phyloP scores from a whole-genome alignment of 2,888 invertebrate genomes.

The Acanthosepion esculentum region DNA sequence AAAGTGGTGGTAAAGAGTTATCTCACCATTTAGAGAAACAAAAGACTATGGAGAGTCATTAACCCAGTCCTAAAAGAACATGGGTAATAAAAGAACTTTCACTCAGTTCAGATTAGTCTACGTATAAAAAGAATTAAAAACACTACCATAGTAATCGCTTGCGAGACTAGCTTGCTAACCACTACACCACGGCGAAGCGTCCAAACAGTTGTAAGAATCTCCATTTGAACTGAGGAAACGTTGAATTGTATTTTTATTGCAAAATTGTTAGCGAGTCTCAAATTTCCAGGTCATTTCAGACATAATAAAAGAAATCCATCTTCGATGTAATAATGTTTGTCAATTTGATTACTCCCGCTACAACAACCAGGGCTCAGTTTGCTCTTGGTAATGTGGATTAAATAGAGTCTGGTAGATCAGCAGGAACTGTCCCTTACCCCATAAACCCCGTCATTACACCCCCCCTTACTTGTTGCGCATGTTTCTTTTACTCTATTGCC shows the following conservation, averaged over 20 bases:
- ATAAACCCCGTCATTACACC: neutral
- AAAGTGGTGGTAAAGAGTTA: too few species aligned
- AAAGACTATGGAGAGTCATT: too few species aligned
- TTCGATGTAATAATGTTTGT: neutral
- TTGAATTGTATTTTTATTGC: neutral
- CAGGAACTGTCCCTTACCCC: neutral
- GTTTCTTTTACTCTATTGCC: neutral
- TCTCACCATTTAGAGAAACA: too few species aligned
- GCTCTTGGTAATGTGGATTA: neutral
- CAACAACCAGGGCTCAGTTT: neutral
- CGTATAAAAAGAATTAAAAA: too few species aligned
- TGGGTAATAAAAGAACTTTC: too few species aligned
- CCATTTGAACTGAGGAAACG: neutral
- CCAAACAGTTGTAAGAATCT: neutral
- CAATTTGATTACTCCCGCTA: neutral
- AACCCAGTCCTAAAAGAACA: too few species aligned
- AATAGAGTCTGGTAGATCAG: neutral
- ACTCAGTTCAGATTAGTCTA: too few species aligned
- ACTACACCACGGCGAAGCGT: neutral
- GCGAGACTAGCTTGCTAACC: too few species aligned
- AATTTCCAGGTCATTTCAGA: neutral
- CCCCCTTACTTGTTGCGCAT: too few species aligned
- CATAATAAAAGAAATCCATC: neutral
- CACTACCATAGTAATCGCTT: too few species aligned
- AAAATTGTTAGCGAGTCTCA: neutral